These are phyloP conservation scores for Odontocolon sp. DNA, from an alignment of 2,888 invertebrate genomes.

Conservation along the genomic window DNA sequence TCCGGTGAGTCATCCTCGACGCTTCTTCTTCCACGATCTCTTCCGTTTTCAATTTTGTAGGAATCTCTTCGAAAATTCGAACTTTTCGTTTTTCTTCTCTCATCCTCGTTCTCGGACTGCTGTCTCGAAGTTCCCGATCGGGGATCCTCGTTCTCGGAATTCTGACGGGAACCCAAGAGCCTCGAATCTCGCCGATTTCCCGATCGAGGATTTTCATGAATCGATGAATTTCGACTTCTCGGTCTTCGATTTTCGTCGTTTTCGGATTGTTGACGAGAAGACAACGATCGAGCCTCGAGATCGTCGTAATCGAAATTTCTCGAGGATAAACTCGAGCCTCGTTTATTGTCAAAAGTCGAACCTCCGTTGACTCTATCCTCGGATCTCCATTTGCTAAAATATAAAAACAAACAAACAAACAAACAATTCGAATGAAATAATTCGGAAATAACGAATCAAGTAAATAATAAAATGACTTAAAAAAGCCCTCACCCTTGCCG, in stretches of 20 bases:
- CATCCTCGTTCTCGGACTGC: conserved; percentile 58
- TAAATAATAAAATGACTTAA: neutral
- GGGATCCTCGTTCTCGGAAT: conserved; percentile 22
- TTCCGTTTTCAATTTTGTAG: conserved; percentile 37
- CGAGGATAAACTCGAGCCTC: conserved; percentile 64
- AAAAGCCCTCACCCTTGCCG: conserved; percentile 71
- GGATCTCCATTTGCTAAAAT: conserved; percentile 71
- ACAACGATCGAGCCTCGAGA: conserved; percentile 60
- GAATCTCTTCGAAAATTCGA: conserved; percentile 38
- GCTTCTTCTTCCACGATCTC: conserved; percentile 68
- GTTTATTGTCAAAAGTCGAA: conserved; percentile 64
- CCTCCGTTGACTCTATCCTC: conserved; percentile 73
- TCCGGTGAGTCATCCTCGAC: conserved; percentile 73
- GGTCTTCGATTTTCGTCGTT: conserved; percentile 53
- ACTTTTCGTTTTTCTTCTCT: conserved; percentile 15
- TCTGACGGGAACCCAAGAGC: conserved; percentile 28
- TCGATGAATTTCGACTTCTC: conserved; percentile 43
- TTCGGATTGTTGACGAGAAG: conserved; percentile 61
- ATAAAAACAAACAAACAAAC: neutral
- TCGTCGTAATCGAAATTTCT: conserved; percentile 69
- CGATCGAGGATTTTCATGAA: conserved; percentile 61
- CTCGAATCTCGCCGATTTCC: conserved; percentile 26
- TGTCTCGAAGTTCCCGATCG: conserved; percentile 48
- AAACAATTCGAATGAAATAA: no score
- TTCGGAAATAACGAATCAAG: no score